Evolutionary conservation across 2,113 vertebrate genomes (phyloP), one percentile per base, ranked within the genome.

Genomic region (Syrrhaptes paradoxus): DNA sequence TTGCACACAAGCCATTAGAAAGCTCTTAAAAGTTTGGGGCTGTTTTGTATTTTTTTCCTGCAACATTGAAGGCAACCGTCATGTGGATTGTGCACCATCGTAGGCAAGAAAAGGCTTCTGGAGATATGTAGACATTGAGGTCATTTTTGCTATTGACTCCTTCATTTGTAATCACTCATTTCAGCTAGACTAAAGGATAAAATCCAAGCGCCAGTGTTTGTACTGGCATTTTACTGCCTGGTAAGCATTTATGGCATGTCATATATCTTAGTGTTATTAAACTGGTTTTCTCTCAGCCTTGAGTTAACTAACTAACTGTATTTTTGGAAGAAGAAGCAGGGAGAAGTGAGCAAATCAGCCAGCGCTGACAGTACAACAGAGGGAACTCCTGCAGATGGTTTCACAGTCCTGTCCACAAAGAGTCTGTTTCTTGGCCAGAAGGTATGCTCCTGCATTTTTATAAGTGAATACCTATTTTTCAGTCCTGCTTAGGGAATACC

Each of bases 401-500:
- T 99, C 97, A 99, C 99, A 4, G 98, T 99, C 89, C 98, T 99
- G 73, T 99, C 99, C 87, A 99, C 99, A 81, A 99, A 99, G 98
- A 99, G 99, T 94, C 99, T 99, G 87, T 99, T 99, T 93, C 99
- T 99, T 71, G 99, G 99, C 96, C 99, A 99, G 94, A 99, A 99
- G 99, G 99, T 99, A 99, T 95, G 98, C 61, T 85, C 74, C 28
- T 38, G 29, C 58, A 36, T 87, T 93, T 89, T 94, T 85, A 68
- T 66, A 81, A 45, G 67, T 61, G 3, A 87, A 54, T 95, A 81
- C 38, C 29, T 90, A 3, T 52, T 77, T 41, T 87, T 65, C 78
- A 77, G 61, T 73, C 46, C 90, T 83, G 38, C 45, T 86, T 91
- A 95, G 94, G 90, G 83, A 80, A 80, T 11, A 65, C 24, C 59